A percentile compares a stretch with the other conserved stretches of the same genome.
phyloP scores from a whole-genome alignment of 2,797 vertebrate genomes.

The Pangasius larnaudii region DNA sequence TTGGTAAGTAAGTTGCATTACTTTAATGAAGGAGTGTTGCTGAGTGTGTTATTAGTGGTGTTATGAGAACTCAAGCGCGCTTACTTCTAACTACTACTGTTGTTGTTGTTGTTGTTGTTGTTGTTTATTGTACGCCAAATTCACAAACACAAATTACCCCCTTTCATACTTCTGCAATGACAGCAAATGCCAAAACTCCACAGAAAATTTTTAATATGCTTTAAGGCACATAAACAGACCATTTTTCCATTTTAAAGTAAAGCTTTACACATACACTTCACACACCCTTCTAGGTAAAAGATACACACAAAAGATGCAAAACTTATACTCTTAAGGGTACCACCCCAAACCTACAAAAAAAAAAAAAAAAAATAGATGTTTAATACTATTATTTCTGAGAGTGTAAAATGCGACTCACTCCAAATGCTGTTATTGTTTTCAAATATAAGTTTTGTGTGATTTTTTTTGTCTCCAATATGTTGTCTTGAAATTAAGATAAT shows the following conservation, averaged over 20 bases:
- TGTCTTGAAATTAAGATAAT: background rate
- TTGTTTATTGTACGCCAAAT: background rate
- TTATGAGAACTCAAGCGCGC: no score
- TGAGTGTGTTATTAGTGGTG: background rate
- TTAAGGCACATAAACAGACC: background rate
- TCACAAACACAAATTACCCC: background rate
- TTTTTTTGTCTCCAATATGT: background rate
- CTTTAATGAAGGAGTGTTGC: background rate
- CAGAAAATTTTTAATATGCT: background rate
- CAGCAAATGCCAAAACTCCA: background rate
- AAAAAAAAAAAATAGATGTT: background rate
- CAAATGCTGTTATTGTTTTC: background rate
- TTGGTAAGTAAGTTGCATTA: constrained; percentile 9
- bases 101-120: background rate
- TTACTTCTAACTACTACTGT: no score
- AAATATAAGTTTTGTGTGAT: background rate
- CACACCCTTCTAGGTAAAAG: background rate
- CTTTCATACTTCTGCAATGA: background rate
- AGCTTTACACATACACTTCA: background rate
- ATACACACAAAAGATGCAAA: background rate
- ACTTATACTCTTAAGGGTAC: background rate
- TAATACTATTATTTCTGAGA: no score
- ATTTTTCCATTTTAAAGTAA: background rate
- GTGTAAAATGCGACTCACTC: background rate
- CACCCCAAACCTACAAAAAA: background rate